Evolutionary conservation across 2,888 invertebrate genomes (phyloP).

Genomic region (Scaptomyza tumidula): DNA sequence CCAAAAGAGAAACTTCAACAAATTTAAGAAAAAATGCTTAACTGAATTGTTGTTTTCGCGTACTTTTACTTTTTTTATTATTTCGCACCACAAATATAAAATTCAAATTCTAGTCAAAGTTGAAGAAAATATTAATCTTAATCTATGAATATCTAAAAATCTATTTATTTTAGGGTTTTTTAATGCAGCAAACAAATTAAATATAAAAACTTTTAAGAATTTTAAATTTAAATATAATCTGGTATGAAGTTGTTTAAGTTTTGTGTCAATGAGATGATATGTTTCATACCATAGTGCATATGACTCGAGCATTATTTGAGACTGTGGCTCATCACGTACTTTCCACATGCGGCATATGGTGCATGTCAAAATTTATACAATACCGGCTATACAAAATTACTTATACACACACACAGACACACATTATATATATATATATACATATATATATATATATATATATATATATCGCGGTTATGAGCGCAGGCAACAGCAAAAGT

Average conservation of each 20-base stretch:
- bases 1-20: no score
- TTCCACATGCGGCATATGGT: conserved; percentile 62
- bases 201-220: no score
- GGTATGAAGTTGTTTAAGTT: not conserved
- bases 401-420: conserved; percentile 12
- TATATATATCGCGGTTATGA: conserved; percentile 59
- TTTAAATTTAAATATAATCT: no score
- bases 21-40: not conserved
- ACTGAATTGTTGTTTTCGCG: not conserved
- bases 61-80: not conserved
- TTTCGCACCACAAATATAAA: no score
- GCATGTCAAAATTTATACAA: conserved; percentile 66
- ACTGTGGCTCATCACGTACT: conserved; percentile 61
- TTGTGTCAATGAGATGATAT: not conserved
- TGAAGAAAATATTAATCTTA: not conserved
- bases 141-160: not conserved
- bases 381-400: conserved; percentile 36
- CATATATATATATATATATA: conserved; percentile 25
- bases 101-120: not conserved
- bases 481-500: conserved; percentile 50
- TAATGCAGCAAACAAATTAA: no score
- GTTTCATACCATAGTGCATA: not conserved
- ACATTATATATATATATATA: conserved; percentile 15
- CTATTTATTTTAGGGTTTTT: no score
- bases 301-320: not conserved